A percentile compares a stretch with the other conserved stretches of the same genome.
Conservation (phyloP, 2,113 vertebrate species). For the Prochilodus magdalenae region DNA sequence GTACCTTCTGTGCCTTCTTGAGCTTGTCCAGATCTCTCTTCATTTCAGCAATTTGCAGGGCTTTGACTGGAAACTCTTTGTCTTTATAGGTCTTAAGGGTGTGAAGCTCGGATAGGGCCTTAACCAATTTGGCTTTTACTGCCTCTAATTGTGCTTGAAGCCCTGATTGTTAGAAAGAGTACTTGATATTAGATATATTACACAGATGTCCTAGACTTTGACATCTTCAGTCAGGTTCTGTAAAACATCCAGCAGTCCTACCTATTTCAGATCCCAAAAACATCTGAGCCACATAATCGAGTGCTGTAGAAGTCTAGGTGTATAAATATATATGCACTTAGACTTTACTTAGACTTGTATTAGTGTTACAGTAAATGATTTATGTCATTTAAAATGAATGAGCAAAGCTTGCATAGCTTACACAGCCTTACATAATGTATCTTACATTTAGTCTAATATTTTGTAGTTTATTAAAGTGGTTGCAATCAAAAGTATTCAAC, state of each 20-base stretch:
- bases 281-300: no score
- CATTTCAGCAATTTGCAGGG: constrained; percentile 48
- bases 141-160: constrained; percentile 41
- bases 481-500: not conserved
- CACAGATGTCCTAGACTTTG: not conserved
- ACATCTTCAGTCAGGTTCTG: no score
- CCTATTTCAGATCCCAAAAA: no score
- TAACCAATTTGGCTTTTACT: constrained; percentile 24
- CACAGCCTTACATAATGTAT: no score
- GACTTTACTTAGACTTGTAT: no score
- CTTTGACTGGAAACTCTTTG: constrained; percentile 55
- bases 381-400: no score
- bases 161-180: not conserved
- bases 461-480: not conserved
- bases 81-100: constrained; percentile 54
- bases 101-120: constrained; percentile 43
- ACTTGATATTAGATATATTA: not conserved
- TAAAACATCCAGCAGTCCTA: no score
- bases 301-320: no score
- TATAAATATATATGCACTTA: no score
- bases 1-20: constrained; percentile 52
- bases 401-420: no score
- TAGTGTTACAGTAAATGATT: no score
- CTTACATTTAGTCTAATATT: not conserved
- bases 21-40: constrained; percentile 46